Evolutionary conservation across 2,113 vertebrate genomes (phyloP).

Genomic region (Prionailurus bengalensis): DNA sequence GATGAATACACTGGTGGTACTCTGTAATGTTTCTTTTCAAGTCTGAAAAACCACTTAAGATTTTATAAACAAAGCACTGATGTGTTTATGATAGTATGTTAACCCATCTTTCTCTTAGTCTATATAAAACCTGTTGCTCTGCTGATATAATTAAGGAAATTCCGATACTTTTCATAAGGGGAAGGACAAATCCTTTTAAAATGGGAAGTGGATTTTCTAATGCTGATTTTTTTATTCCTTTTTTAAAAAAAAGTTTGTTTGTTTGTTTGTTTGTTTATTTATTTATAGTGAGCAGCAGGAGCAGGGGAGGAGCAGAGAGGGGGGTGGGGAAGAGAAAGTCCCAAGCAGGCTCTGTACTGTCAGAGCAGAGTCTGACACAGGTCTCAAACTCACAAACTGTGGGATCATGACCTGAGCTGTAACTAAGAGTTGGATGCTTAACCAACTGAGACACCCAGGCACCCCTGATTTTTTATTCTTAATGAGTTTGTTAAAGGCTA

Average conservation of each 20-base stretch:
- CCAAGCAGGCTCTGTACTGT: too few species aligned
- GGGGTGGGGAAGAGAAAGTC: too few species aligned
- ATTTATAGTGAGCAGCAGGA: too few species aligned
- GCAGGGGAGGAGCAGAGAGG: too few species aligned
- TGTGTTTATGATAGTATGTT: background rate
- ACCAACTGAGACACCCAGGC: too few species aligned
- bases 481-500: slow-evolving; percentile 11
- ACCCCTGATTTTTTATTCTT: background rate
- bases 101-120: slow-evolving; percentile 31
- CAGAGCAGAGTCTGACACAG: too few species aligned
- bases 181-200: background rate
- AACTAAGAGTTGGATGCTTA: too few species aligned
- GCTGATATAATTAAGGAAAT: slow-evolving; percentile 9
- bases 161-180: background rate
- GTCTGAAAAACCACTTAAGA: background rate
- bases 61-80: slow-evolving; percentile 43
- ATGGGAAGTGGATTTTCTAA: slow-evolving; percentile 28
- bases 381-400: too few species aligned
- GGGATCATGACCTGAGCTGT: too few species aligned
- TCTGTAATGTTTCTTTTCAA: slow-evolving; percentile 11
- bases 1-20: background rate
- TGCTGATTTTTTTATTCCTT: background rate
- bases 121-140: background rate
- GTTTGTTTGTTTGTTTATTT: too few species aligned
- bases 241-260: too few species aligned